Evolutionary conservation across 2,888 invertebrate species (phyloP).

Genomic region (Cylindroiulus punctatus): DNA sequence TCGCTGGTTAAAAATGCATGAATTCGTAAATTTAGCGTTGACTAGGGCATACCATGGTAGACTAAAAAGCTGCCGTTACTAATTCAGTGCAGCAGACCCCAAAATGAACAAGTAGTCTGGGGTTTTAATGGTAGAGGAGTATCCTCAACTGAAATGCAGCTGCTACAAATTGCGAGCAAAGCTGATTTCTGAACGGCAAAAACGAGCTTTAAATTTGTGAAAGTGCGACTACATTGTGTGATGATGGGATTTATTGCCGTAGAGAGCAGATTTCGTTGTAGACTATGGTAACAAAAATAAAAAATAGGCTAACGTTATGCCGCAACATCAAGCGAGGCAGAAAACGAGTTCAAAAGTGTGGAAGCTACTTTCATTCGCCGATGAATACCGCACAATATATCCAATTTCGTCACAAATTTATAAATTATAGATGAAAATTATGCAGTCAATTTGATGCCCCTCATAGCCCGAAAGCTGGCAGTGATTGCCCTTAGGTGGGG

Average conservation of each 20-base stretch:
- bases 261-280: background rate
- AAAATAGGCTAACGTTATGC: background rate
- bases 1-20: slow-evolving; percentile 26
- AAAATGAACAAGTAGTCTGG: background rate
- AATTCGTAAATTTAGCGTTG: background rate
- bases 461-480: too few relatives aligned
- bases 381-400: too few relatives aligned
- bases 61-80: background rate
- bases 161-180: background rate
- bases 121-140: background rate
- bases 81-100: background rate
- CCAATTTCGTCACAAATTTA: too few relatives aligned
- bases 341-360: background rate
- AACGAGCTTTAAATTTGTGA: slow-evolving; percentile 1
- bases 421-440: too few relatives aligned
- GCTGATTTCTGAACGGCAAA: background rate
- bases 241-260: background rate
- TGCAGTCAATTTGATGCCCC: too few relatives aligned
- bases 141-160: background rate
- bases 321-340: background rate
- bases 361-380: too few relatives aligned
- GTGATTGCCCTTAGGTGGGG: too few relatives aligned
- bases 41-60: background rate
- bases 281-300: background rate
- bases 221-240: background rate